phyloP scores from a whole-genome alignment of 2,888 invertebrate genomes.

The Lymantria dispar region DNA sequence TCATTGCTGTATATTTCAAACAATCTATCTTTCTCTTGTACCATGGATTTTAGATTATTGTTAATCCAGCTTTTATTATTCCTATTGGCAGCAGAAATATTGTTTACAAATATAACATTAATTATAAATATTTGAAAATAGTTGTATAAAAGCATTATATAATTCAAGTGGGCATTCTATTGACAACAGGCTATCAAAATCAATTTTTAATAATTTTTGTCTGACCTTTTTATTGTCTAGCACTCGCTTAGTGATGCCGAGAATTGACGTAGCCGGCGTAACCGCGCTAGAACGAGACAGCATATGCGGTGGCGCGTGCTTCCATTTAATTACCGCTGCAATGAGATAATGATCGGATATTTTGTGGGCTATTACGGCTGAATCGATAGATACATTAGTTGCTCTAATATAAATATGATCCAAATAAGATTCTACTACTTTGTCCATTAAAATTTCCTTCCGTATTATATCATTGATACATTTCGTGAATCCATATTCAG shows the following conservation, averaged over 20 bases:
- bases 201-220: background rate
- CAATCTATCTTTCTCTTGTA: background rate
- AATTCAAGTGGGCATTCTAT: background rate
- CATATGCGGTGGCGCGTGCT: background rate
- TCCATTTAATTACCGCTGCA: constrained; percentile 1
- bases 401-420: constrained; percentile 3
- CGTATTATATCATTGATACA: constrained; percentile 2
- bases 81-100: too few species aligned
- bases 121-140: background rate
- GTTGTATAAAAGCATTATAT: background rate
- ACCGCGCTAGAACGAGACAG: background rate
- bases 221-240: background rate
- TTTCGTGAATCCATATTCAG: background rate
- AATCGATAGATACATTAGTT: background rate
- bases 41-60: too few species aligned
- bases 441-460: constrained; percentile 2
- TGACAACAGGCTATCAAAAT: background rate
- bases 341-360: background rate
- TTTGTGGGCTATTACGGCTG: constrained; percentile 2
- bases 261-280: background rate
- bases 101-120: background rate
- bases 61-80: too few species aligned
- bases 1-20: background rate
- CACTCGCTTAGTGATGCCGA: background rate
- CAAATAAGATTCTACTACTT: constrained; percentile 2